Percentiles rank a stretch among this genome's conserved stretches.
phyloP scores from a whole-genome alignment of 1,140 invertebrate species.

The Aphaenogaster ashmeadi region DNA sequence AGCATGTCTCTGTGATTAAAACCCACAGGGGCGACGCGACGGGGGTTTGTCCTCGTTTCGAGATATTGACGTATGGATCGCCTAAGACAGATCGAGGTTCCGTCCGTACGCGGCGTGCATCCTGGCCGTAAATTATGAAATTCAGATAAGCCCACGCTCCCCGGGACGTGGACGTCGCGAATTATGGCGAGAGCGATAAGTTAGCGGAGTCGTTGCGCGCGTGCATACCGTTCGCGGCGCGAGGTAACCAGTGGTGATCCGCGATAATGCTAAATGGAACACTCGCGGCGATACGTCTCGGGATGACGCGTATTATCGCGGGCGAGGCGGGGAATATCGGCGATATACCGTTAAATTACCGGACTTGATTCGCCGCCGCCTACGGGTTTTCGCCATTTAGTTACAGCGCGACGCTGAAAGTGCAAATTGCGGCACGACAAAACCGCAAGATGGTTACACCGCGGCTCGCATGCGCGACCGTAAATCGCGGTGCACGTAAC shows the following conservation, averaged over 20 bases:
- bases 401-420: constrained; percentile 39
- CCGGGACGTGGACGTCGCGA: background rate
- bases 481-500: constrained; percentile 45
- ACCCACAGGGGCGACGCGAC: constrained; percentile 15
- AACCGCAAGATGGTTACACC: constrained; percentile 31
- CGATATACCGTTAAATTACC: constrained; percentile 55
- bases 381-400: constrained; percentile 36
- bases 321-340: background rate
- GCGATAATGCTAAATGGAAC: constrained; percentile 48
- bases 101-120: background rate
- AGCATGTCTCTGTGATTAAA: constrained; percentile 1
- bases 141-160: constrained; percentile 45
- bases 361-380: constrained; percentile 17
- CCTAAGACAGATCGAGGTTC: constrained; percentile 15
- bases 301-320: constrained; percentile 9
- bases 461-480: constrained; percentile 18
- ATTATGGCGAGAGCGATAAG: constrained; percentile 51
- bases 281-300: constrained; percentile 18
- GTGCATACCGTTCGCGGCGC: background rate
- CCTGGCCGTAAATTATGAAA: constrained; percentile 31
- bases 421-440: constrained; percentile 51
- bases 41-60: constrained; percentile 18
- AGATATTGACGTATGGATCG: constrained; percentile 29
- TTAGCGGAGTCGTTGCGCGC: background rate
- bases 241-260: constrained; percentile 31